Evolutionary conservation across 2,797 vertebrate species (phyloP), one percentile per base, ranked within the genome.

Genomic region (Gymnothorax javanicus): DNA sequence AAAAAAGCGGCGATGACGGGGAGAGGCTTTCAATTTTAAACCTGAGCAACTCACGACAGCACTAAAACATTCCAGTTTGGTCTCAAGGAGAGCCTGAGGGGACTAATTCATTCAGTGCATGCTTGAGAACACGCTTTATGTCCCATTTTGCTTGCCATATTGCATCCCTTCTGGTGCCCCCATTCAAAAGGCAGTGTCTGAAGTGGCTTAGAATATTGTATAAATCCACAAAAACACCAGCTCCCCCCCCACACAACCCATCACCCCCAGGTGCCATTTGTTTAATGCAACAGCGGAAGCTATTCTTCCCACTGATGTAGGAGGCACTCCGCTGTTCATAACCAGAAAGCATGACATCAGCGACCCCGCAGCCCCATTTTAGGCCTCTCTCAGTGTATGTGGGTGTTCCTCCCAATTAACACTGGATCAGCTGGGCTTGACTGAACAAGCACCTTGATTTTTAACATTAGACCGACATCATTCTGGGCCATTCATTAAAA

Each of bases 21-120:
- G 71, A 20, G 15, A 7, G 6, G 73, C 23, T n/a, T 79, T 87
- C 83, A 77, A 57, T 85, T 67, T 60, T 23, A 85, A 85, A 64
- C n/a, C 69, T 13, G 7, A 59, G 59, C 25, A 27, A 81, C 23
- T 77, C 56, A 84, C 4, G 56, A 60, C 58, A 59, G 43, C 17
- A 50, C 83, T 15, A 12, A 69, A 79, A 54, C 83, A 79, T 81
- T 81, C 58, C 33, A 54, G 58, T 77, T 59, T 7, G 50, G 25
- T 52, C 59, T n/a, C 43, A 87, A 79, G 23, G 54, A 17, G n/a
- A 25, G 57, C 59, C 64, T 8, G 64, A 11, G 50, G 59, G 27
- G 86, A 82, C 71, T 25, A 69, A 67, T 25, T 87, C 59, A 57
- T 25, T 87, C 59, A 50, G 43, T 54, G 58, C 15, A 56, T 17